Percentiles rank a stretch among this genome's conserved stretches.
These are phyloP conservation scores for Hesperia comma DNA, from an alignment of 2,888 invertebrate genomes.

Conservation along the genomic window DNA sequence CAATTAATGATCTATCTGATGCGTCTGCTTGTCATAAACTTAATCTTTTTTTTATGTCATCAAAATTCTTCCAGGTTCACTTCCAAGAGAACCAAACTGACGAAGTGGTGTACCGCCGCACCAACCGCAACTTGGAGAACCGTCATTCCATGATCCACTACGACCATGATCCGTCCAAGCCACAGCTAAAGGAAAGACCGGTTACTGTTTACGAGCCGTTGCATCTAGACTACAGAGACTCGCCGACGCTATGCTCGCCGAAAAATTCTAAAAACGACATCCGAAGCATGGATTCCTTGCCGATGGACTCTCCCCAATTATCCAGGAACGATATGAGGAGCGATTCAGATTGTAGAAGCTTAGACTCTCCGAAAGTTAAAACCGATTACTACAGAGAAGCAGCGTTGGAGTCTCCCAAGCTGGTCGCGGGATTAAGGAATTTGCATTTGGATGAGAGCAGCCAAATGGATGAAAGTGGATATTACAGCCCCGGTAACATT, in stretches of 20 bases:
- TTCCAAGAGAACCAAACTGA: slow-evolving; percentile 70
- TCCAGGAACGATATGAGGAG: slow-evolving; percentile 71
- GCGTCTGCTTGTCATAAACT: too few relatives aligned
- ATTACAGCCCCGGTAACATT: slow-evolving; percentile 72
- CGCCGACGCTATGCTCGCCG: slow-evolving; percentile 71
- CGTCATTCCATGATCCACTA: slow-evolving; percentile 82
- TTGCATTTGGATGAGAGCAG: slow-evolving; percentile 75
- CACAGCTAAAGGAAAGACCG: slow-evolving; percentile 73
- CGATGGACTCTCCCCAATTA: slow-evolving; percentile 75
- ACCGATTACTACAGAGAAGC: slow-evolving; percentile 72
- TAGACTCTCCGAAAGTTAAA: slow-evolving; percentile 75
- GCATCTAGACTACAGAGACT: slow-evolving; percentile 75
- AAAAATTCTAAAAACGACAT: slow-evolving; percentile 73
- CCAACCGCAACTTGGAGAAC: slow-evolving; percentile 72
- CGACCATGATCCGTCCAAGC: slow-evolving; percentile 72
- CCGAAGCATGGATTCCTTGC: slow-evolving; percentile 73
- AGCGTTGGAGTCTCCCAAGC: slow-evolving; percentile 70
- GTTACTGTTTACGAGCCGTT: slow-evolving; percentile 76
- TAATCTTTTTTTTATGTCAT: too few relatives aligned
- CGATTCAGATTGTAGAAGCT: slow-evolving; percentile 72
- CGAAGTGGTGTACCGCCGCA: slow-evolving; percentile 71
- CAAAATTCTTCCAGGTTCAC: slow-evolving; percentile 63
- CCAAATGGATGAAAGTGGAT: slow-evolving; percentile 81
- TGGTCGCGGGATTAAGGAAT: slow-evolving; percentile 73
- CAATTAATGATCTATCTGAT: too few relatives aligned